Evolutionary conservation across 2,113 vertebrate species (phyloP).

Genomic region (Antennarius striatus): DNA sequence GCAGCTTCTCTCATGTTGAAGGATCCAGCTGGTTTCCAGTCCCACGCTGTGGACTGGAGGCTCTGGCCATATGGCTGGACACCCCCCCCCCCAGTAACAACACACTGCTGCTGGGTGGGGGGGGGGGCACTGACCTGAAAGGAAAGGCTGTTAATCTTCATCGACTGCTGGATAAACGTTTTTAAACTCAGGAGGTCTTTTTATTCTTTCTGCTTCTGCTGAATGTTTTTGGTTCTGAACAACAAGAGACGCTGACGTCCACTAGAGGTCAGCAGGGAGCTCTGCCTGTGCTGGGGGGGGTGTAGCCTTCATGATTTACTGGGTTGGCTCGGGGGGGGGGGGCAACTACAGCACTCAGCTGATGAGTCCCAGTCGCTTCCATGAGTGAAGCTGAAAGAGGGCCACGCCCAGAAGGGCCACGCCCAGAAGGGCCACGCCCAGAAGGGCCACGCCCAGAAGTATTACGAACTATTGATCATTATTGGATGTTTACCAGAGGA

Average conservation of each 20-base stretch:
- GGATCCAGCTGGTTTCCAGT: slow-evolving; percentile 29
- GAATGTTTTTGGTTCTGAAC: no score
- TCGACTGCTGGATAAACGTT: neutral
- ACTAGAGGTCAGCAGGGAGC: slow-evolving; percentile 64
- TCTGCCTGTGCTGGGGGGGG: slow-evolving; percentile 47
- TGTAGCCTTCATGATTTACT: slow-evolving; percentile 64
- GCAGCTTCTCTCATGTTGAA: slow-evolving; percentile 31
- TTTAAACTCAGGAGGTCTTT: neutral
- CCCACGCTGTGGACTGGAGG: slow-evolving; percentile 39
- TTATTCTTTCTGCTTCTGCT: no score
- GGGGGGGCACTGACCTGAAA: slow-evolving; percentile 27
- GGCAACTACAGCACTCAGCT: slow-evolving; percentile 66
- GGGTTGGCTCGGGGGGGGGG: slow-evolving; percentile 32
- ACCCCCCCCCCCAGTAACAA: slow-evolving; percentile 38
- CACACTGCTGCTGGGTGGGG: slow-evolving; percentile 31
- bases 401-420: slow-evolving; percentile 51
- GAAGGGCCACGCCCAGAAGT: no score
- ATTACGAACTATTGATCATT: no score
- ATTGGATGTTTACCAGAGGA: no score
- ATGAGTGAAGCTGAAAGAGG: slow-evolving; percentile 62
- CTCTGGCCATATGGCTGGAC: slow-evolving; percentile 40
- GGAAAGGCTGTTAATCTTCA: slow-evolving; percentile 18
- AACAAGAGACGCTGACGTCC: slow-evolving; percentile 27
- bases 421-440: slow-evolving; percentile 23
- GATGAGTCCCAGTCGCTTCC: slow-evolving; percentile 74